Evolutionary conservation across 2,888 invertebrate genomes (phyloP).

Genomic region (Sthenelais limicola): DNA sequence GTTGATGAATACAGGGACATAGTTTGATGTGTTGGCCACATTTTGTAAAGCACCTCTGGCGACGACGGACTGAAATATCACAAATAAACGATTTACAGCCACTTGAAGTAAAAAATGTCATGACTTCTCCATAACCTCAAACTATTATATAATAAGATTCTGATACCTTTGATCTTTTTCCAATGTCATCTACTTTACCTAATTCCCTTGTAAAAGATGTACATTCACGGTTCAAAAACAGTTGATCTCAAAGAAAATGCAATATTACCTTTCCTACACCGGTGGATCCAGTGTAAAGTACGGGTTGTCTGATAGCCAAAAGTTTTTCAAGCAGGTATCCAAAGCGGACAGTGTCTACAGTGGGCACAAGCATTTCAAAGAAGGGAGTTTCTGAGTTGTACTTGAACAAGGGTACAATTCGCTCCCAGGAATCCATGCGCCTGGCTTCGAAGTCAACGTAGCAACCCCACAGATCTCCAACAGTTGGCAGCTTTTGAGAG

Average conservation of each 20-base stretch:
- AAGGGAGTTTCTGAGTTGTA: slow-evolving; percentile 83
- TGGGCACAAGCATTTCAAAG: slow-evolving; percentile 92
- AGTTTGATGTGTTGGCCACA: slow-evolving; percentile 77
- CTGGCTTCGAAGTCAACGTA: slow-evolving; percentile 82
- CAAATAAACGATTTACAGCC: neutral
- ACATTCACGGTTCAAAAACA: neutral
- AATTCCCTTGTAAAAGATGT: neutral
- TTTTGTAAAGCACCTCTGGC: slow-evolving; percentile 82
- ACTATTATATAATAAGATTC: neutral
- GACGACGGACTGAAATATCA: slow-evolving; percentile 78
- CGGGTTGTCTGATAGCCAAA: slow-evolving; percentile 81
- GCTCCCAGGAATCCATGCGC: slow-evolving; percentile 84
- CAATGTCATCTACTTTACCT: neutral
- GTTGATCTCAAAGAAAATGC: neutral
- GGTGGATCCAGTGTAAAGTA: slow-evolving; percentile 91
- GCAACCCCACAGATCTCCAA: slow-evolving; percentile 83
- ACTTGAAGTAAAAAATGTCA: neutral
- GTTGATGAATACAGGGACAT: slow-evolving; percentile 85
- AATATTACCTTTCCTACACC: slow-evolving; percentile 83
- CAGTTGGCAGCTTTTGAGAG: slow-evolving; percentile 78
- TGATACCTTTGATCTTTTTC: neutral
- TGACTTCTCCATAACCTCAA: neutral
- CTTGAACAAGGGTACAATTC: slow-evolving; percentile 81
- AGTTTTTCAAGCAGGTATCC: slow-evolving; percentile 86
- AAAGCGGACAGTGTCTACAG: slow-evolving; percentile 90